These are phyloP conservation scores for Synanthedon formicaeformis DNA, from an alignment of 2,888 invertebrate genomes.

Conservation along the genomic window DNA sequence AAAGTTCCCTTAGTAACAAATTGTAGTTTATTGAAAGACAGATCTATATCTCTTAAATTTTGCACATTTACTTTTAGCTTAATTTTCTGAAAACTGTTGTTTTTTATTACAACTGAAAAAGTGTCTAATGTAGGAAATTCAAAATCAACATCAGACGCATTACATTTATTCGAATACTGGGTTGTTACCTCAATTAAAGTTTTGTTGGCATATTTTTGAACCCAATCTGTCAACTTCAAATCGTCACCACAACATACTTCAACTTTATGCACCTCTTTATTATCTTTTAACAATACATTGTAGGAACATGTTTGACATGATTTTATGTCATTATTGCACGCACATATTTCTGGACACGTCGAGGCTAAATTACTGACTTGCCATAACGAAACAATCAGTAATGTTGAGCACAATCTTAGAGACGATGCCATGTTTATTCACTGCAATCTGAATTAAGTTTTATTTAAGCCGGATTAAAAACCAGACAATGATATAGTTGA, in stretches of 20 bases:
- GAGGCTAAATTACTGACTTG: conserved; percentile 41
- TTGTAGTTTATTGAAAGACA: conserved; percentile 71
- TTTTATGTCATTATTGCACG: conserved; percentile 29
- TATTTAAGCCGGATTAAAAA: conserved; percentile 51
- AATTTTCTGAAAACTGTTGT: conserved; percentile 40
- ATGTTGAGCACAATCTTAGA: conserved; percentile 41
- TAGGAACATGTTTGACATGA: conserved; percentile 45
- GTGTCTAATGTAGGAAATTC: conserved; percentile 37
- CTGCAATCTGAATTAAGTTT: conserved; percentile 3
- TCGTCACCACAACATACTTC: conserved; percentile 43
- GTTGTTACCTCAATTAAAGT: conserved; percentile 37
- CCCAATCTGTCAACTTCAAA: conserved; percentile 22
- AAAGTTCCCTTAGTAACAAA: conserved; percentile 65
- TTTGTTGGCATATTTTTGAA: conserved; percentile 37
- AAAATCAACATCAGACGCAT: conserved; percentile 32
- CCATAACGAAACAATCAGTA: conserved; percentile 44
- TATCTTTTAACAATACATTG: conserved; percentile 43
- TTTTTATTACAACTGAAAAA: conserved; percentile 35
- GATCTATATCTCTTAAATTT: conserved; percentile 69
- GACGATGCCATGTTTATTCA: conserved; percentile 41
- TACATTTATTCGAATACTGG: conserved; percentile 32
- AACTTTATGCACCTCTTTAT: conserved; percentile 26
- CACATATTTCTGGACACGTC: conserved; percentile 39
- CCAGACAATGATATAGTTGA: conserved; percentile 34
- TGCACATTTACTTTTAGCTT: conserved; percentile 34